These are phyloP conservation scores for Microplitis mediator DNA, from an alignment of 1,140 invertebrate genomes.

Conservation along the genomic window DNA sequence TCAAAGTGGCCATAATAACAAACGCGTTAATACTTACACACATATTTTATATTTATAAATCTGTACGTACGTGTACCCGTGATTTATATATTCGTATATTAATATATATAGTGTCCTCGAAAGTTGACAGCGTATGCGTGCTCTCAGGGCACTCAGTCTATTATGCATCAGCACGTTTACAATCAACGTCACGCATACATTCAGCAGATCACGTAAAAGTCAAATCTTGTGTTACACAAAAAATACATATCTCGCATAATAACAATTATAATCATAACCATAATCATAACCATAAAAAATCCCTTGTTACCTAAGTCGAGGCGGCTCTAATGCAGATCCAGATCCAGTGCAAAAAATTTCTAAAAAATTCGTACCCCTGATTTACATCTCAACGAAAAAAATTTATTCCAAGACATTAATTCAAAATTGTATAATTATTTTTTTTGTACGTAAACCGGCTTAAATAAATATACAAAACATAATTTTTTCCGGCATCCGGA, in stretches of 20 bases:
- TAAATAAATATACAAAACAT: not conserved
- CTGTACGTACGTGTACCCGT: not conserved
- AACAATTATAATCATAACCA: not conserved
- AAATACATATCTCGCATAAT: not conserved
- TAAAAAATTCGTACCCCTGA: no score
- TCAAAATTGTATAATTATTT: no score
- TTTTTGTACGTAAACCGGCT: no score
- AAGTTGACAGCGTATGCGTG: constrained; percentile 38
- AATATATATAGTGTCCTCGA: constrained; percentile 8
- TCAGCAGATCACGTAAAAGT: constrained; percentile 35
- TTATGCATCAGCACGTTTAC: constrained; percentile 50
- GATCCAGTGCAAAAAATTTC: no score
- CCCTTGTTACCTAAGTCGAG: not conserved
- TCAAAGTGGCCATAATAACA: not conserved
- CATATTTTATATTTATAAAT: not conserved
- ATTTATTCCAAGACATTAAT: no score
- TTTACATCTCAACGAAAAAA: no score
- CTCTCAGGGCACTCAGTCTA: constrained; percentile 34
- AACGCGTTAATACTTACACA: not conserved
- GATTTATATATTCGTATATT: not conserved
- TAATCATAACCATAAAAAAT: not conserved
- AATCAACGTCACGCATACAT: constrained; percentile 38
- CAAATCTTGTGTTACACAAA: not conserved
- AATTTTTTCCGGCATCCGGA: constrained; percentile 20
- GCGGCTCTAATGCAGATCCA: no score